Base-by-base conservation (phyloP, 2,113 vertebrate genomes). In the Nestor notabilis region DNA sequence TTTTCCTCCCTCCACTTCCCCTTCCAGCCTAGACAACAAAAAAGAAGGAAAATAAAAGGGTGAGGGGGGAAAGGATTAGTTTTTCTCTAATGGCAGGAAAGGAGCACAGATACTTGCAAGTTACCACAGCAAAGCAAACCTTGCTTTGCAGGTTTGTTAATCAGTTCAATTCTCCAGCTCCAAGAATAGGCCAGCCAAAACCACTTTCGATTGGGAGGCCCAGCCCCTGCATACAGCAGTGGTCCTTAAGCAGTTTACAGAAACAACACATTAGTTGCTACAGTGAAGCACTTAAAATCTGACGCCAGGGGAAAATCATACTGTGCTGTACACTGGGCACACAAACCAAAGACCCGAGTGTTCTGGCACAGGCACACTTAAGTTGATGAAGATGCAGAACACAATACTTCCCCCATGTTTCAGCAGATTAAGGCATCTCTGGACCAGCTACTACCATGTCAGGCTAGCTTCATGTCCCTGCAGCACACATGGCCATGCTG, bases 111-210 rank as follows among this genome's bases (percentile, higher is more conserved):
- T n/a, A 71, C 17, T 61, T 47, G 8, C 18, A 90, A 65, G 18
- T 60, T 78, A 79, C 66, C 88, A 44, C 33, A 82, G 82, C 52
- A 60, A 91, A 90, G 52, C n/a, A 86, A 76, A 60, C n/a, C 3
- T 76, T 71, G 24, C 53, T 71, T 84, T 71, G 28, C 81, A 90
- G 41, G 35, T 86, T 65, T 92, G 79, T 86, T 77, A 60, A 88
- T 76, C 76, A 66, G 53, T 86, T 72, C 28, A 19, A 4, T 43
- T 86, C 58, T 92, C 29, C 56, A 77, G 63, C n/a, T 25, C 58
- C 56, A 85, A 68, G 74, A 87, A 55, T 0, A 93, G 66, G 44
- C 50, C 75, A 85, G 47, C 35, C 66, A 87, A 79, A 78, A 58
- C 70, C 47, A 29, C 24, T 90, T 47, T 83, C 49, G 74, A 9